Base-by-base conservation (phyloP, 2,113 vertebrate species). In the Archilochus colubris region DNA sequence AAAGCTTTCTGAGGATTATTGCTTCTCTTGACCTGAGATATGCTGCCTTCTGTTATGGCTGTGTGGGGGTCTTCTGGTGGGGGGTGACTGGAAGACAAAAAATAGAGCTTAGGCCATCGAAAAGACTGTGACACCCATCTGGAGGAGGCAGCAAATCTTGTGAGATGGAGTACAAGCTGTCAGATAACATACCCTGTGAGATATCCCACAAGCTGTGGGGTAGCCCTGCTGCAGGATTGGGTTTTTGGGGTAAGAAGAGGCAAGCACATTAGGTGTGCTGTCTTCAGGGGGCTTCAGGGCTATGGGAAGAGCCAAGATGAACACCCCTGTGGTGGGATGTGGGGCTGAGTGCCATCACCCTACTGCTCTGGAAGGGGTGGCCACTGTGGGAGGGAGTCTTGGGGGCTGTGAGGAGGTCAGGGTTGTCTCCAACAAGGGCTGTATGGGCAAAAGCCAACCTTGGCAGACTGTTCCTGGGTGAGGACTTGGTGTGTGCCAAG, bases 231-330 rank as follows among this genome's bases (percentile, higher is more conserved):
- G 20, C 21, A 20, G 14, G 12, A 8, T 38, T 8, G 23, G 8
- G 46, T 38, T 14, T n/a, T 27, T 23, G 17, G 13, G 20, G 38
- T 0, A 33, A 22, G 63, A 67, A 16, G 17, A 25, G 54, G 14
- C 57, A 8, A 7, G 7, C 10, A 1, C 0, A 4, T 2, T 8
- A 14, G 3, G 4, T 1, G 15, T 0, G 16, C 4, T 0, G 4
- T 2, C 19, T 9, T 57, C 25, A 4, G 14, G 36, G 36, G 36
- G 36, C 36, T 38, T 28, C 53, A 12, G 15, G 17, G 33, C 1
- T 31, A 22, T 0, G 10, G n/a, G 10, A 36, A 62, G 14, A 55
- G n/a, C 1, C 0, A 15, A 14, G n/a, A 27, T 2, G 2, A 44
- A 22, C n/a, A 25, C 3, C 17, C 8, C 18, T 4, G 10, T 1